Conservation (phyloP, 53 echinoderm and acorn worm species). For the Holothuria leucospilota region DNA sequence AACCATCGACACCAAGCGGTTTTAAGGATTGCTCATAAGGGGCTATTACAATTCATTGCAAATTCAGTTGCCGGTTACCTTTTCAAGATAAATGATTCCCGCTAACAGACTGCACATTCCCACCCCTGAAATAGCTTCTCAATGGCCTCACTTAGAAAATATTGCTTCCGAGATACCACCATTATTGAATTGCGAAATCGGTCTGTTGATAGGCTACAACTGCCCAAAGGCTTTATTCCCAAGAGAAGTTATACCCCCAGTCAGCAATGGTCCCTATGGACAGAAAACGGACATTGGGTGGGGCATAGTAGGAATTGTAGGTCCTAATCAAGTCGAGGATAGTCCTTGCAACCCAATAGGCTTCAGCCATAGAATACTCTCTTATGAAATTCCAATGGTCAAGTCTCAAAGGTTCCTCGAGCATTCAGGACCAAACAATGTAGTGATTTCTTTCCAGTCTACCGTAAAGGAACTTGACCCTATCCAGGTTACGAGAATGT, state of each 20-base stretch:
- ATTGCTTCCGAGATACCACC: conserved; percentile 9
- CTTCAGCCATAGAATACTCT: background rate
- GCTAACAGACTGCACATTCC: background rate
- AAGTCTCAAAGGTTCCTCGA: background rate
- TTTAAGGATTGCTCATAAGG: conserved; percentile 42
- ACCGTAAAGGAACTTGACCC: conserved; percentile 3
- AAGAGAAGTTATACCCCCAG: conserved; percentile 6
- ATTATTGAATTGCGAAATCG: conserved; percentile 48
- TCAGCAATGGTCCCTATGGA: conserved; percentile 45
- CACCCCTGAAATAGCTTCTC: background rate
- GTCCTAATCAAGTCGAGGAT: too few relatives aligned
- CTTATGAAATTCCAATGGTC: background rate
- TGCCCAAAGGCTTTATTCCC: too few relatives aligned
- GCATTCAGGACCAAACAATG: background rate
- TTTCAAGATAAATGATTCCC: background rate
- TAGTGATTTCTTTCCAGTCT: background rate
- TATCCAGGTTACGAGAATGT: background rate
- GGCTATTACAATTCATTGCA: conserved; percentile 34
- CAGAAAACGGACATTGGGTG: conserved; percentile 56
- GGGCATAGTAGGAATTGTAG: conserved; percentile 47
- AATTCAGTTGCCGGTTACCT: conserved; percentile 25
- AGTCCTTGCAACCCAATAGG: background rate
- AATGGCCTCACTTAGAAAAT: conserved; percentile 42
- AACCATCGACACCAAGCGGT: conserved; percentile 51
- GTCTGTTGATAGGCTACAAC: conserved; percentile 59